These are phyloP conservation scores for Macroglossus sobrinus DNA, from an alignment of 2,113 vertebrate species.

Conservation along the genomic window DNA sequence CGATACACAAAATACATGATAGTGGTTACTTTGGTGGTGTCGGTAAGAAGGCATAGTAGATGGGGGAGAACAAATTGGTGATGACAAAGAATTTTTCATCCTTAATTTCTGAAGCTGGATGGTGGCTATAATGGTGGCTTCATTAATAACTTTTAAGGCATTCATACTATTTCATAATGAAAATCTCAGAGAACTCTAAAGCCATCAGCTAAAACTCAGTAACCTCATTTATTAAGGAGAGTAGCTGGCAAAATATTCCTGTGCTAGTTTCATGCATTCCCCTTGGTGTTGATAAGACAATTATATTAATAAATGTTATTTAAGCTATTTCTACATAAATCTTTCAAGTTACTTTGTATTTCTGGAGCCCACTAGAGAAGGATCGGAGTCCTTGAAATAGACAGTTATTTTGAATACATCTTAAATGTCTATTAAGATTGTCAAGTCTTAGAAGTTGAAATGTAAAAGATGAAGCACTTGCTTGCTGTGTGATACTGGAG, in stretches of 20 bases:
- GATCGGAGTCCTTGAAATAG: neutral
- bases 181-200: neutral
- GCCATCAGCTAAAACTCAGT: neutral
- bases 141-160: neutral
- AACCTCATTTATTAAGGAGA: neutral
- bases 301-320: neutral
- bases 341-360: neutral
- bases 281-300: neutral
- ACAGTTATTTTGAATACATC: neutral
- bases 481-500: neutral
- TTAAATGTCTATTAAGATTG: neutral
- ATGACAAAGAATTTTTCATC: neutral
- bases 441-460: neutral
- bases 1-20: neutral
- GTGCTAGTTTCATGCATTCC: neutral
- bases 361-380: neutral
- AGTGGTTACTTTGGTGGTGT: neutral
- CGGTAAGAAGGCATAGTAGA: neutral
- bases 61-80: neutral
- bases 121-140: neutral
- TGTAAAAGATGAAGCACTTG: neutral
- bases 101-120: neutral
- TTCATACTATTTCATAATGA: neutral
- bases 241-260: neutral
- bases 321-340: neutral